Evolutionary conservation across 2,113 vertebrate genomes (phyloP), one percentile per base, ranked within the genome.

Genomic region (Semicossyphus pulcher): DNA sequence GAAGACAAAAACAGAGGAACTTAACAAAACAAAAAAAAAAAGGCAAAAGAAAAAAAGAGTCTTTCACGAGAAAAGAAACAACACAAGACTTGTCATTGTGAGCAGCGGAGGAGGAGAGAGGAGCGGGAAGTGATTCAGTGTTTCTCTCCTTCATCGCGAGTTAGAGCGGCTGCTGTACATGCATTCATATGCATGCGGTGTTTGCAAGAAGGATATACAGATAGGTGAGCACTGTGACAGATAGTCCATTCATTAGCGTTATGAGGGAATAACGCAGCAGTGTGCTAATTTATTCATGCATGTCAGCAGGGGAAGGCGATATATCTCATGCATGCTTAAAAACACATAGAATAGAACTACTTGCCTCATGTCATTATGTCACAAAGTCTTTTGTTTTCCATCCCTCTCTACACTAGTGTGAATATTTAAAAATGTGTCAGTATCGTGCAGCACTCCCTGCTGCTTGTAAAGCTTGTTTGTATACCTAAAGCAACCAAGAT

Each of bases 261-360:
- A 61, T 20, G 78, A 31, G 36, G 81, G 71, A 87, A 88, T 80
- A 89, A 91, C 84, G 84, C 82, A 90, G 69, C 76, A 11, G 73
- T 49, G 69, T 31, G 76, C 68, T 84, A 81, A 87, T 87, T 67
- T 69, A 66, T 65, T 85, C 76, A 88, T 79, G 87, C 45, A 41
- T 25, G 42, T 32, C 20, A 16, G 3, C n/a, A 14, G 12, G 5
- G 29, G 21, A 52, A 45, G 68, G n/a, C n/a, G n/a, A n/a, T n/a
- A n/a, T n/a, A n/a, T n/a, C n/a, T n/a, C n/a, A n/a, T n/a, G n/a
- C n/a, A n/a, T n/a, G n/a, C n/a, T n/a, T n/a, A n/a, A n/a, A n/a
- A n/a, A n/a, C n/a, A n/a, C n/a, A n/a, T n/a, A n/a, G n/a, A n/a
- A n/a, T n/a, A n/a, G n/a, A n/a, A n/a, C n/a, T n/a, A n/a, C n/a